These are phyloP conservation scores for Drosophila mulleri DNA, from an alignment of 2,888 invertebrate species.

Conservation along the genomic window DNA sequence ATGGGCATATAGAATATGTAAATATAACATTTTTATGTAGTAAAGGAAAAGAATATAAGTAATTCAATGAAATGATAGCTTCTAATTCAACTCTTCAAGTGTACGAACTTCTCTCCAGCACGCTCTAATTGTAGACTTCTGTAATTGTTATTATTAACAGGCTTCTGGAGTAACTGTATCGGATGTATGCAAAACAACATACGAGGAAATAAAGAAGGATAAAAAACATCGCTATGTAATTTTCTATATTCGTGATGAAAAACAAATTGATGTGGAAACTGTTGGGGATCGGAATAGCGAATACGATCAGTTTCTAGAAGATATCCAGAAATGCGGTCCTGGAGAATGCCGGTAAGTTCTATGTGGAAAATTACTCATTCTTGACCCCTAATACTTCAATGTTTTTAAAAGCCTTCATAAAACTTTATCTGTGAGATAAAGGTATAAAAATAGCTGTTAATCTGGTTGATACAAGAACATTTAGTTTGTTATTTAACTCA, in stretches of 20 bases:
- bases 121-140: not conserved
- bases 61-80: not conserved
- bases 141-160: constrained; percentile 85
- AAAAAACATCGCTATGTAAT: constrained; percentile 99
- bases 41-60: too few relatives aligned
- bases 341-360: constrained; percentile 94
- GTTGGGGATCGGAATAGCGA: constrained; percentile 95
- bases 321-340: constrained; percentile 95
- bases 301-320: constrained; percentile 97
- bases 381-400: not conserved
- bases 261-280: constrained; percentile 97
- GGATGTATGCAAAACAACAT: constrained; percentile 96
- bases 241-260: constrained; percentile 97
- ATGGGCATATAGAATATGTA: not conserved
- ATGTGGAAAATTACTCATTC: not conserved
- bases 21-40: not conserved
- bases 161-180: constrained; percentile 99
- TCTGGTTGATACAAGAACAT: constrained; percentile 1
- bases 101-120: not conserved
- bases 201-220: constrained; percentile 98
- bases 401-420: not conserved
- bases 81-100: not conserved
- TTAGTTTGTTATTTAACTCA: constrained; percentile 3
- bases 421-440: constrained; percentile 6
- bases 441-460: constrained; percentile 4